phyloP scores from a whole-genome alignment of 2,888 invertebrate species.

The Pseudococcus viburni region DNA sequence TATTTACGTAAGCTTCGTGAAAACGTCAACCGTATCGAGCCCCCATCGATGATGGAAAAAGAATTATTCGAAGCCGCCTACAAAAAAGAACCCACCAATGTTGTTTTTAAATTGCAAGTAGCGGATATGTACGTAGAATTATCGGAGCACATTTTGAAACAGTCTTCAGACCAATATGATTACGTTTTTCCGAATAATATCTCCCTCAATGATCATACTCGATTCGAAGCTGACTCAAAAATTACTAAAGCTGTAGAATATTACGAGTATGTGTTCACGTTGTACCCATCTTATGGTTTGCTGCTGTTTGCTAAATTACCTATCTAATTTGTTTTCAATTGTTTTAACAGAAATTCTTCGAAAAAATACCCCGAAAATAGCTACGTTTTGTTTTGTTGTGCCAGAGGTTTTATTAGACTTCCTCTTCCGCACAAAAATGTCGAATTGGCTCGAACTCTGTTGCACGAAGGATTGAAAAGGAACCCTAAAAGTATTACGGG shows the following conservation, averaged over 20 bases:
- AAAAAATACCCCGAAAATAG: background rate
- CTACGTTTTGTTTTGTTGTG: background rate
- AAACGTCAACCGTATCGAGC: background rate
- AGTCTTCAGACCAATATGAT: background rate
- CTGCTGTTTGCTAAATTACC: background rate
- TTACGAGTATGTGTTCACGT: background rate
- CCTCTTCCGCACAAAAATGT: background rate
- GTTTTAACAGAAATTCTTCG: background rate
- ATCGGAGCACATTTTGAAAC: background rate
- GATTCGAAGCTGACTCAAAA: background rate
- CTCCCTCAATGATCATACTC: background rate
- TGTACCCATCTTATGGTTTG: background rate
- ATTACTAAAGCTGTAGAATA: background rate
- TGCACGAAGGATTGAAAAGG: background rate
- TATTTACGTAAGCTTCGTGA: constrained; percentile 6
- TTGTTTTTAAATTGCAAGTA: background rate
- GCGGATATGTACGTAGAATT: background rate
- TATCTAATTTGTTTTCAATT: background rate
- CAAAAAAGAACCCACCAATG: background rate
- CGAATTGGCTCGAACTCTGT: background rate
- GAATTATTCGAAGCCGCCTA: background rate
- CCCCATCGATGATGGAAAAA: background rate
- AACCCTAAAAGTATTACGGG: constrained; percentile 2
- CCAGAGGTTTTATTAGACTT: background rate
- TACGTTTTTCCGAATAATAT: background rate